Base-by-base conservation (phyloP, 2,888 invertebrate species). In the Rapana venosa region DNA sequence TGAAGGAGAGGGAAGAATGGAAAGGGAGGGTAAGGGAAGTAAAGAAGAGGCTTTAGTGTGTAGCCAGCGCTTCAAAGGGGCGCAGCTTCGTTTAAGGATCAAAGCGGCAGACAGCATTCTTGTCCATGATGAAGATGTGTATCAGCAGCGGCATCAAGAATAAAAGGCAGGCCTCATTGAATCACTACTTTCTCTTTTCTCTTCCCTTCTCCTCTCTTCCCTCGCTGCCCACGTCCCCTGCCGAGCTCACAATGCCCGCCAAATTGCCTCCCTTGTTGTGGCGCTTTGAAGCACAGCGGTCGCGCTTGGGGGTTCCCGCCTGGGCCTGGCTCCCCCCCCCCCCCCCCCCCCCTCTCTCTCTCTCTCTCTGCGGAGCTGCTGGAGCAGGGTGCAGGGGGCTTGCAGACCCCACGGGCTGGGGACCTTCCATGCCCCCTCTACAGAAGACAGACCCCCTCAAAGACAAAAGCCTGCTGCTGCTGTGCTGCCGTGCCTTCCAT, bases 41-140 rank as follows among this genome's bases (percentile, higher is more conserved):
- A n/a, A 85, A 30, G 58, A 17, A 85, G 79, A 32, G 79, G 35
- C 32, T 79, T 35, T 79, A 79, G 20, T 47, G 81, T 83, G 81
- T 47, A 83, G 22, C 32, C 32, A n/a, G 47, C 56, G 32, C 87
- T 66, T 87, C 87, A 74, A 87, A 87, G 87, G 17, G 87, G 35
- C 87, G 22, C 30, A 30, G 87, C 87, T 87, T 66, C 87, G 66
- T 87, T 70, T 70, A 22, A 84, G 30, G 74, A 87, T 87, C 87
- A 70, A 87, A 87, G 47, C 36, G 8, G 13, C 47, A 61, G 66
- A 66, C 70, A 47, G 87, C 87, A 87, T 87, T 87, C 87, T 87
- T 87, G 74, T 74, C 74, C n/a, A 70, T 87, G 87, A 87, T 87
- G 87, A 87, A 87, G 87, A 87, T 87, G 36, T 87, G 87, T 87